Base-by-base conservation (phyloP, 2,113 vertebrate species). In the Gavialis gangeticus region DNA sequence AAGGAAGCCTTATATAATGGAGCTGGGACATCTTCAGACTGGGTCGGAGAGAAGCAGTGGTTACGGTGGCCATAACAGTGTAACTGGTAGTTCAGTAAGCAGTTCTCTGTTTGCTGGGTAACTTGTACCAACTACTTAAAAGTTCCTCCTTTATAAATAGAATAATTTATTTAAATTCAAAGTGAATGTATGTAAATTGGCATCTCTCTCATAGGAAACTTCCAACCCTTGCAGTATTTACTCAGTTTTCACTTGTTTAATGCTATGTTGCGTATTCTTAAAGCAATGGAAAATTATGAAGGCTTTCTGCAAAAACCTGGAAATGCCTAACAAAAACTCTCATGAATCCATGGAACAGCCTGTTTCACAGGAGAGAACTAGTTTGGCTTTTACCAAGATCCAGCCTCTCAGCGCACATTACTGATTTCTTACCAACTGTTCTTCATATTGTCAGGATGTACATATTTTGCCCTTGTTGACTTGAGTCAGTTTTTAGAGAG, bases 391-490 rank as follows among this genome's bases (percentile, higher is more conserved):
- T 19, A 1, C 34, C 62, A 67, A 37, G 10, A 6, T 24, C 69
- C 21, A 46, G 22, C 27, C 64, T 79, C 0, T 2, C 15, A 27
- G 76, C 24, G 12, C 34, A 1, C 2, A 54, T 54, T 37, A n/a
- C 10, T n/a, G 46, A 46, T 30, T 81, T 75, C 24, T 16, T 6
- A 27, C 63, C 1, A 19, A 10, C 16, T 0, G 0, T 66, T 82
- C 46, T 90, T 67, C 27, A 7, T 66, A 2, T 9, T 22, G 17
- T 79, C 84, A 79, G 69, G 73, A 94, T 66, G 12, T 18, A 87
- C 69, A 6, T 1, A 0, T 63, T 90, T 83, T 64, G 54, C 28
- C 83, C 63, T 90, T 87, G 17, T 27, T 73, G 9, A 19, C 0
- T 67, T 67, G 30, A 0, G 3, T 75, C 28, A 83, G 37, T 82